These are phyloP conservation scores for Pygoscelis adeliae DNA, from an alignment of 2,113 vertebrate genomes.

Conservation along the genomic window DNA sequence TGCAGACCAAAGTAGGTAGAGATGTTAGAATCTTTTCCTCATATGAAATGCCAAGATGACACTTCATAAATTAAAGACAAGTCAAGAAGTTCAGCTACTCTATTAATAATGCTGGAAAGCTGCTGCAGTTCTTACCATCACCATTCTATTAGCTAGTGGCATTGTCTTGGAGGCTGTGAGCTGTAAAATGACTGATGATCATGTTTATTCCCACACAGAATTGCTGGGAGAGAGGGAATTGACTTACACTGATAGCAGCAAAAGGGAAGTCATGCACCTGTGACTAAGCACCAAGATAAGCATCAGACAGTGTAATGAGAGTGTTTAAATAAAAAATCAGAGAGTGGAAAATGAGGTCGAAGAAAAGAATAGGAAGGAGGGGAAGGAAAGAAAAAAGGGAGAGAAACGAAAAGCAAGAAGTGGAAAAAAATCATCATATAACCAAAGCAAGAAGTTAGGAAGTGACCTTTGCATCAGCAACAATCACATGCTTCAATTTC, in stretches of 20 bases:
- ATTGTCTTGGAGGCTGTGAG: background rate
- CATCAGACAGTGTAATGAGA: background rate
- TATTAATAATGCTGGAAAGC: background rate
- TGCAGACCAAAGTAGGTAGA: background rate
- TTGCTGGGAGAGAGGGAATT: background rate
- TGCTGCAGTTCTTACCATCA: background rate
- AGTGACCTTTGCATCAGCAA: background rate
- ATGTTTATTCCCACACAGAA: constrained; percentile 12
- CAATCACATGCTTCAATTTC: background rate
- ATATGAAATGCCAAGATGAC: background rate
- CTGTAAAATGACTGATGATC: constrained; percentile 14
- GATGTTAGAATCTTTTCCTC: background rate
- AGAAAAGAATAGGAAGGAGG: background rate
- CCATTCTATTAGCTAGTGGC: background rate
- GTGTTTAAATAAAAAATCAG: background rate
- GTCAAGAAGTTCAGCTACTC: background rate
- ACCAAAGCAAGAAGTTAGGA: background rate
- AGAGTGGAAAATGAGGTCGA: background rate
- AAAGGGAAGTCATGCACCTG: background rate
- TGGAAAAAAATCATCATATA: background rate
- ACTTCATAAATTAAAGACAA: background rate
- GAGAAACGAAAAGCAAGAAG: background rate
- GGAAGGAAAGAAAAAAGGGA: background rate
- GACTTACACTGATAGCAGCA: background rate
- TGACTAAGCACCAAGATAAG: background rate